Percentiles rank a stretch among this genome's conserved stretches.
These are phyloP conservation scores for Acleris emargana DNA, from an alignment of 2,888 invertebrate genomes.

Conservation along the genomic window DNA sequence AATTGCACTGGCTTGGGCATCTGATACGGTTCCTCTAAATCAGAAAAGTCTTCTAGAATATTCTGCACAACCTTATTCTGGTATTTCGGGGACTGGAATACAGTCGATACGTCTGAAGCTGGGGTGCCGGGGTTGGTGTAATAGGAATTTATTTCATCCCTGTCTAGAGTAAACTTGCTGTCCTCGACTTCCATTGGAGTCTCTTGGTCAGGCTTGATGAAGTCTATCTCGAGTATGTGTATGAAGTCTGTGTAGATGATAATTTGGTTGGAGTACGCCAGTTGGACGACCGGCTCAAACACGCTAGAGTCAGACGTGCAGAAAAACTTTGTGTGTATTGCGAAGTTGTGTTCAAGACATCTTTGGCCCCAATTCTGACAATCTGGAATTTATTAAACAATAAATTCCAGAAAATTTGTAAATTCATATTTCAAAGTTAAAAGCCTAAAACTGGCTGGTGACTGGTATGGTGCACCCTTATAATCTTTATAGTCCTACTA, in stretches of 20 bases:
- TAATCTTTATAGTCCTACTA: too few relatives aligned
- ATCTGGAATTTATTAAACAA: conserved; percentile 49
- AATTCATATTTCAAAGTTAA: too few relatives aligned
- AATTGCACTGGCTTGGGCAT: conserved; percentile 72
- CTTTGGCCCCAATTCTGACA: conserved; percentile 86
- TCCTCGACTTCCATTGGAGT: conserved; percentile 60
- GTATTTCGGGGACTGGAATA: conserved; percentile 79
- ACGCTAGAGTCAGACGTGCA: conserved; percentile 93
- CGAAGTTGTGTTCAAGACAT: conserved; percentile 95
- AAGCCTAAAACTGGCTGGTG: too few relatives aligned
- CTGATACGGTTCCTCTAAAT: conserved; percentile 82
- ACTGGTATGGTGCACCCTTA: too few relatives aligned
- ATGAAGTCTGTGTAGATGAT: conserved; percentile 94
- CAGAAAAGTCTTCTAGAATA: conserved; percentile 85
- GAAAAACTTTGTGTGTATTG: conserved; percentile 95
- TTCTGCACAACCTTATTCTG: conserved; percentile 84
- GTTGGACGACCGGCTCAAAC: conserved; percentile 87
- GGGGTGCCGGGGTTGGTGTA: conserved; percentile 69
- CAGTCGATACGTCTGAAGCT: conserved; percentile 68
- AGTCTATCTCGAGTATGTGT: conserved; percentile 88
- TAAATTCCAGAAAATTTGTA: conserved; percentile 1
- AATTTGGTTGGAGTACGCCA: conserved; percentile 88
- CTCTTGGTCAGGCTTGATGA: conserved; percentile 73
- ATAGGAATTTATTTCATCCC: conserved; percentile 65
- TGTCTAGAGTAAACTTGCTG: conserved; percentile 64